These are phyloP conservation scores for Apomyelois bistriatella DNA, from an alignment of 2,888 invertebrate genomes.

Conservation along the genomic window DNA sequence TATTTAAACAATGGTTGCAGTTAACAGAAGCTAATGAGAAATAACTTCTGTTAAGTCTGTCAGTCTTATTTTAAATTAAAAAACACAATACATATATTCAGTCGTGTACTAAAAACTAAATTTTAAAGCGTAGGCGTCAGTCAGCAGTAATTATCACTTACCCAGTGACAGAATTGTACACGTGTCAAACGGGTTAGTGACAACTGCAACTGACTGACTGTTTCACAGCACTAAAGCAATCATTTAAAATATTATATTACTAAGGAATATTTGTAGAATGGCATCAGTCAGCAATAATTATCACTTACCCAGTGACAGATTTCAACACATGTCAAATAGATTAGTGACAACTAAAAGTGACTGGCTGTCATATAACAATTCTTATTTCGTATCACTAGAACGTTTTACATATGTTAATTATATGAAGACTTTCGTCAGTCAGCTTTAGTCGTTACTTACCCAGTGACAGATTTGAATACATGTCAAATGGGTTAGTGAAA, in stretches of 20 bases:
- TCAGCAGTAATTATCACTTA: slow-evolving; percentile 19
- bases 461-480: slow-evolving; percentile 17
- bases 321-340: background rate
- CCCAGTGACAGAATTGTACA: slow-evolving; percentile 30
- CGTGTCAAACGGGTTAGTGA: slow-evolving; percentile 27
- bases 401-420: no score
- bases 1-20: no score
- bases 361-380: background rate
- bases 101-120: no score
- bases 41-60: no score
- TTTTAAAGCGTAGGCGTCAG: no score
- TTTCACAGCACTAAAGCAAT: no score
- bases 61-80: no score
- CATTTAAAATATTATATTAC: no score
- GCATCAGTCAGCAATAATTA: background rate
- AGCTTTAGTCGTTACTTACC: slow-evolving; percentile 19
- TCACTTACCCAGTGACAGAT: slow-evolving; percentile 30
- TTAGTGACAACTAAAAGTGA: background rate
- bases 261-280: background rate
- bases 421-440: background rate
- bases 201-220: slow-evolving; percentile 5
- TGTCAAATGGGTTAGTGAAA: slow-evolving; percentile 22
- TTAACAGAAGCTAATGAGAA: slow-evolving; percentile 25
- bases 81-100: no score
- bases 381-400: no score